phyloP scores from a whole-genome alignment of 2,888 invertebrate species.

The Atrina japonica region DNA sequence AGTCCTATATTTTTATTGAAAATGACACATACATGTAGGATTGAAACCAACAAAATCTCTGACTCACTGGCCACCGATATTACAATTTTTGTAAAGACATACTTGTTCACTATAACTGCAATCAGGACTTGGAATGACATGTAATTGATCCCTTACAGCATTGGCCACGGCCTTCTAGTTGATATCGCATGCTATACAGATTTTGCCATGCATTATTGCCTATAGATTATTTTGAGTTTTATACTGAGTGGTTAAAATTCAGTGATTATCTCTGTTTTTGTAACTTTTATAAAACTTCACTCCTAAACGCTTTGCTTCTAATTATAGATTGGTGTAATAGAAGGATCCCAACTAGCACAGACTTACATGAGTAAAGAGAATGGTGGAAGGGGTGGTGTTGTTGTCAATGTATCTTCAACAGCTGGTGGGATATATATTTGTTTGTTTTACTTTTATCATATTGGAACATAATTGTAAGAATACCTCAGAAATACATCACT shows the following conservation, averaged over 20 bases:
- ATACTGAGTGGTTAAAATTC: neutral
- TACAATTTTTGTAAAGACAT: no score
- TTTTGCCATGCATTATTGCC: no score
- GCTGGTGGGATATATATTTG: constrained; percentile 82
- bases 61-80: no score
- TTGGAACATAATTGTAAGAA: neutral
- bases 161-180: neutral
- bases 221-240: neutral
- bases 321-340: constrained; percentile 84
- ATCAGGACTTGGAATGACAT: neutral
- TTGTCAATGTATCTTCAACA: constrained; percentile 88
- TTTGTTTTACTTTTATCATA: no score
- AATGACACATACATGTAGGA: no score
- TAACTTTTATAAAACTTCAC: neutral
- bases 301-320: no score
- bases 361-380: constrained; percentile 88
- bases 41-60: no score
- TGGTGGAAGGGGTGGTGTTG: constrained; percentile 86
- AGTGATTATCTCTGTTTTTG: neutral
- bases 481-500: neutral
- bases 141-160: neutral
- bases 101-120: no score
- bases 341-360: constrained; percentile 83
- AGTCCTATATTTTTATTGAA: no score
- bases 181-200: no score